Evolutionary conservation across 2,888 invertebrate genomes (phyloP).

Genomic region (Blera fallax): DNA sequence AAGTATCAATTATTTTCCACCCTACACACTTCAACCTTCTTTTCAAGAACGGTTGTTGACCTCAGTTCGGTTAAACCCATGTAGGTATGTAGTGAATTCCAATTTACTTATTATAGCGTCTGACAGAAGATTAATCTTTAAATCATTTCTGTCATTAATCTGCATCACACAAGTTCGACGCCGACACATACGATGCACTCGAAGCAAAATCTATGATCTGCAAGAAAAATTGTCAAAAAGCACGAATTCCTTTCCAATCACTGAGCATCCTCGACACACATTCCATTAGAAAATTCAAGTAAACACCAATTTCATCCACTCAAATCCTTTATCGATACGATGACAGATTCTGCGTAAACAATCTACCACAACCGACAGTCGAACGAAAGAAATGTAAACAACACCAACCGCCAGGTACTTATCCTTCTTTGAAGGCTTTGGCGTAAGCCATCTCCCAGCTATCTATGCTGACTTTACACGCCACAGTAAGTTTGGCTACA

Average conservation of each 20-base stretch:
- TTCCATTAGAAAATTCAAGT: background rate
- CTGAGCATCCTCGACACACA: background rate
- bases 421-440: background rate
- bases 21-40: background rate
- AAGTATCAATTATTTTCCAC: background rate
- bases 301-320: background rate
- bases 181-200: background rate
- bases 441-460: background rate
- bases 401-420: background rate
- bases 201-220: background rate
- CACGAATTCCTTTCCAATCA: background rate
- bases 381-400: background rate
- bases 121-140: slow-evolving; percentile 15
- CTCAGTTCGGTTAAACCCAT: background rate
- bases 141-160: slow-evolving; percentile 21
- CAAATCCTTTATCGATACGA: slow-evolving; percentile 2
- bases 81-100: background rate
- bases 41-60: background rate
- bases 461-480: background rate
- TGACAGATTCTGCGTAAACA: slow-evolving; percentile 4
- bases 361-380: background rate
- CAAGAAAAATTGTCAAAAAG: background rate
- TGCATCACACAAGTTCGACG: background rate
- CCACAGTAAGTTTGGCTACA: background rate
- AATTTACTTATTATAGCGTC: background rate